Evolutionary conservation across 2,888 invertebrate species (phyloP).

Genomic region (Lasius platythorax): DNA sequence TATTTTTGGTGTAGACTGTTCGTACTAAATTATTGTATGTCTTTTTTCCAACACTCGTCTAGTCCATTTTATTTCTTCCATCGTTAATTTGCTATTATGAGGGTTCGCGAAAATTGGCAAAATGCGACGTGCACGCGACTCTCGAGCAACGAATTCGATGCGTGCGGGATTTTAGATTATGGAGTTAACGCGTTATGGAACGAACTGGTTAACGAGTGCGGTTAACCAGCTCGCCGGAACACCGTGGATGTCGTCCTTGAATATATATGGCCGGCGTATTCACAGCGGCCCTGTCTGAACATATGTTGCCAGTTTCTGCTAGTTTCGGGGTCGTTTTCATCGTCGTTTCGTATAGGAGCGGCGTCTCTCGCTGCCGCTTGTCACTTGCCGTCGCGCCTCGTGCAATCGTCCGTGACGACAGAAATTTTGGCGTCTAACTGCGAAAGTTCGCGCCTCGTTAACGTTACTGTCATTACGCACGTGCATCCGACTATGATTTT

Average conservation of each 20-base stretch:
- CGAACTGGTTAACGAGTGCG: slow-evolving; percentile 85
- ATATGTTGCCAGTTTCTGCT: slow-evolving; percentile 84
- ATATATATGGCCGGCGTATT: slow-evolving; percentile 80
- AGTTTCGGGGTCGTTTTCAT: slow-evolving; percentile 70
- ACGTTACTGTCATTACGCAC: slow-evolving; percentile 38
- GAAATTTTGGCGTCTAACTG: slow-evolving; percentile 32
- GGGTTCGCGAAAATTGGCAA: not conserved
- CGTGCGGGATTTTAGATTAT: slow-evolving; percentile 57
- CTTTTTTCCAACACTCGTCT: not conserved
- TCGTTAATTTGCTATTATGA: not conserved
- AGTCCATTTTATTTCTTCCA: not conserved
- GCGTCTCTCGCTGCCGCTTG: slow-evolving; percentile 6
- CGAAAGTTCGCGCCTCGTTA: slow-evolving; percentile 50
- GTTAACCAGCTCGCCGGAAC: slow-evolving; percentile 85
- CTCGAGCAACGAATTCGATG: slow-evolving; percentile 26
- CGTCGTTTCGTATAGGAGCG: slow-evolving; percentile 24
- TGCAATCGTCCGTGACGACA: slow-evolving; percentile 32
- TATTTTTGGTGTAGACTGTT: not conserved
- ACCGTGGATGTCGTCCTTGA: slow-evolving; percentile 83
- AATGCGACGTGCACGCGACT: slow-evolving; percentile 11
- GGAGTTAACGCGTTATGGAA: slow-evolving; percentile 83
- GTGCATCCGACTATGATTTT: slow-evolving; percentile 26
- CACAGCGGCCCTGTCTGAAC: slow-evolving; percentile 82
- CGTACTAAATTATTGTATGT: not conserved
- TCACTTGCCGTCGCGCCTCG: slow-evolving; percentile 5